Evolutionary conservation across 53 echinoderm and acorn worm species (phyloP), one percentile per base, ranked within the genome.

Genomic region (Apostichopus leukothele): DNA sequence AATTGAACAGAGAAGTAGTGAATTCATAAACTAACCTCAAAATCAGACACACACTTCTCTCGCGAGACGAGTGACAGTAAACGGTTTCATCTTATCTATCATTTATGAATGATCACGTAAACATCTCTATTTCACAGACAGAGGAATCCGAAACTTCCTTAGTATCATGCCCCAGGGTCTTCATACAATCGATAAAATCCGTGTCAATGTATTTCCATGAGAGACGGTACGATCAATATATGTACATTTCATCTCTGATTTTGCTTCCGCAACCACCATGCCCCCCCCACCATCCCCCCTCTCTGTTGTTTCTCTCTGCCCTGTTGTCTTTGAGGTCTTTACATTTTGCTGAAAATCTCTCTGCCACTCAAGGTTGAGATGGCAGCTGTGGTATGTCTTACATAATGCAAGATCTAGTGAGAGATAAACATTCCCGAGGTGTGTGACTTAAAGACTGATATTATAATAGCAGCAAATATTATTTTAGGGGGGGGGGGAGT

Each of bases 91-190:
- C 16, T n/a, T 18, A 13, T 13, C 71, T 71, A 13, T 71, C 71
- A 18, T 71, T 16, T 71, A 71, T 71, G 71, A 71, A 71, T 71
- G 71, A 71, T 71, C 71, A 71, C 71, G 71, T n/a, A 71, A 18
- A 19, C 6, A 4, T 71, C 71, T 71, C 71, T 57, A 57, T 9
- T 10, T 71, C 71, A n/a, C 71, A 71, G 71, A n/a, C 6, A 16
- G 71, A 71, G 11, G 19, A 68, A 18, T 68, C 19, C 16, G 39
- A 68, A 68, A 57, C 57, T 68, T 14, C 3, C 68, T 68, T 16
- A 5, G 68, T 68, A 68, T 68, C 68, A 4, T 68, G 16, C 68
- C 68, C 19, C 16, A 68, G 68, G 68, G 19, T 16, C 68, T 68
- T 68, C 68, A 68, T 14, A 16, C 68, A 68, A 68, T 68, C 68